phyloP scores from a whole-genome alignment of 2,113 vertebrate genomes.

The Pipra filicauda region DNA sequence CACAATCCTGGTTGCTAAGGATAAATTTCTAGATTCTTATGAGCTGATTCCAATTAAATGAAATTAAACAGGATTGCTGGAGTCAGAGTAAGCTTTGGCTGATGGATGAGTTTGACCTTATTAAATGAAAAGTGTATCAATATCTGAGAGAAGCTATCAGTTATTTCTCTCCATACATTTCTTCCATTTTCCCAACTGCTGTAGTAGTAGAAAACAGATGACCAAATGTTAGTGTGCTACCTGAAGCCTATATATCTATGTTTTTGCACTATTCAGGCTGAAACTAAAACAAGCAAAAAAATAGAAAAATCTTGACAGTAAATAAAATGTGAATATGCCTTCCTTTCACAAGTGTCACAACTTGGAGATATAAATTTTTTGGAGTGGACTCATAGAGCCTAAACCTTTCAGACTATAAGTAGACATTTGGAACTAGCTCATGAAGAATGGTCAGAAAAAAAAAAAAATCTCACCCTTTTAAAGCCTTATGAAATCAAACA shows the following conservation, averaged over 20 bases:
- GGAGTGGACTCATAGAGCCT: not conserved
- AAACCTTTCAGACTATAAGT: not conserved
- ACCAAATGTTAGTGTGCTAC: not conserved
- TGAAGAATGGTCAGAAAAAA: not conserved
- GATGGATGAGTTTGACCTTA: not conserved
- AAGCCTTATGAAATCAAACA: not conserved
- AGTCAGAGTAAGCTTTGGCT: not conserved
- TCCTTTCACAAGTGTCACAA: not conserved
- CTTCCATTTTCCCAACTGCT: not conserved
- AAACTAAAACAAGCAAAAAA: not conserved
- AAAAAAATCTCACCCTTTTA: not conserved
- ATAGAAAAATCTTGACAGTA: not conserved
- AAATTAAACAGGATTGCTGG: not conserved
- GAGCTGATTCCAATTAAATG: not conserved
- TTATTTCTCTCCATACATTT: not conserved
- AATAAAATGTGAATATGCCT: not conserved
- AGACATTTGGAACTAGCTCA: not conserved
- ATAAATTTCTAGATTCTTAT: not conserved
- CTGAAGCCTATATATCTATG: too few species aligned
- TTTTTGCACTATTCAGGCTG: not conserved
- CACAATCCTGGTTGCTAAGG: not conserved
- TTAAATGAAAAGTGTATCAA: not conserved
- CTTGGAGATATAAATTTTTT: accelerated
- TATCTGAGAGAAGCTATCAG: not conserved
- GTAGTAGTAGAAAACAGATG: not conserved